Conservation (phyloP, 2,888 invertebrate species). For the Macrosiphum euphorbiae region DNA sequence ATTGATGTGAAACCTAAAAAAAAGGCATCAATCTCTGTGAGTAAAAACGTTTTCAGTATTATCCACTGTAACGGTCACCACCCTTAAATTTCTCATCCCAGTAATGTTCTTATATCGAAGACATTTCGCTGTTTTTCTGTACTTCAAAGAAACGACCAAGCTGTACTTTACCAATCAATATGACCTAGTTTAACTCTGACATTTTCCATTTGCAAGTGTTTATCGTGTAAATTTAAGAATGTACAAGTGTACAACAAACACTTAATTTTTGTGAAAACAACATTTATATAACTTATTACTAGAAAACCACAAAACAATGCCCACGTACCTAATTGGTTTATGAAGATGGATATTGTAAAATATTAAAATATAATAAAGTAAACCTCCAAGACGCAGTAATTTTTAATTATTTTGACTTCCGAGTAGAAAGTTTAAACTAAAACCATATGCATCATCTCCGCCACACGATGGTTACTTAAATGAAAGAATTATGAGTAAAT, state of each 20-base stretch:
- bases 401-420: background rate
- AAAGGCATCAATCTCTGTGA: slow-evolving; percentile 56
- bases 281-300: background rate
- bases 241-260: background rate
- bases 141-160: slow-evolving; percentile 45
- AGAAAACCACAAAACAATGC: background rate
- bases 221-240: slow-evolving; percentile 1
- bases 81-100: slow-evolving; percentile 32
- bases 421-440: background rate
- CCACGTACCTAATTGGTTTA: background rate
- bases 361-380: background rate
- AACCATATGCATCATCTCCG: background rate
- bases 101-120: slow-evolving; percentile 9
- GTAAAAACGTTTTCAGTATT: slow-evolving; percentile 61
- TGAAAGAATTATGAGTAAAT: background rate
- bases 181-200: background rate
- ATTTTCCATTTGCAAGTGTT: background rate
- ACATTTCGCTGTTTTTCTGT: slow-evolving; percentile 27
- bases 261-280: background rate
- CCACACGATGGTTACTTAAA: background rate
- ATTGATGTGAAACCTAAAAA: slow-evolving; percentile 58
- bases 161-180: slow-evolving; percentile 11
- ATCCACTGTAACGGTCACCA: slow-evolving; percentile 58
- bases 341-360: background rate
- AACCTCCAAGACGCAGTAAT: background rate